These are phyloP conservation scores for Bicyclus anynana DNA, from an alignment of 1,140 invertebrate genomes.

Conservation along the genomic window DNA sequence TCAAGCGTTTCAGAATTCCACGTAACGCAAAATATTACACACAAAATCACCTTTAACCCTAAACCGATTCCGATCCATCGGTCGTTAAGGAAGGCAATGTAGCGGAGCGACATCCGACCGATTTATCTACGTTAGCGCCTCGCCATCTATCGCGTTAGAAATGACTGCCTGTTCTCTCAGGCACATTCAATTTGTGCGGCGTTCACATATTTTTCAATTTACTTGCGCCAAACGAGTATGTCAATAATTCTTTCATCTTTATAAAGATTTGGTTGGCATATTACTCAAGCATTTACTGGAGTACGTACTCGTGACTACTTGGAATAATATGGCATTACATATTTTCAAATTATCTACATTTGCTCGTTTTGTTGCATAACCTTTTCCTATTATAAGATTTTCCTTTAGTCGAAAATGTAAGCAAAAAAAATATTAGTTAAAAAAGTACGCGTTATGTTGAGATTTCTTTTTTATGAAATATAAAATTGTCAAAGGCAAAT, in stretches of 20 bases:
- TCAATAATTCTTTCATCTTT: slow-evolving; percentile 15
- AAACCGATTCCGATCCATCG: slow-evolving; percentile 54
- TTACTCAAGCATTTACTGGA: background rate
- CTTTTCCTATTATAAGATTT: too few species aligned
- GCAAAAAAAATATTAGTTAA: too few species aligned
- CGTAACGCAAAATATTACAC: slow-evolving; percentile 15
- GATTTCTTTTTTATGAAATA: too few species aligned
- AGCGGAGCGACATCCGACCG: slow-evolving; percentile 46
- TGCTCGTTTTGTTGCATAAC: too few species aligned
- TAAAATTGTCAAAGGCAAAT: too few species aligned
- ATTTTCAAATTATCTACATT: too few species aligned
- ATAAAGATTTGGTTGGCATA: slow-evolving; percentile 12
- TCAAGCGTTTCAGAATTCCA: background rate
- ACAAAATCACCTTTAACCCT: slow-evolving; percentile 61
- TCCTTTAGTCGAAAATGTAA: too few species aligned
- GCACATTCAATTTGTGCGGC: slow-evolving; percentile 51
- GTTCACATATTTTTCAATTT: slow-evolving; percentile 65
- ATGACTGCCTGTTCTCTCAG: slow-evolving; percentile 57
- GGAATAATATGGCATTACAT: too few species aligned
- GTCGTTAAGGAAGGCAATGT: slow-evolving; percentile 69
- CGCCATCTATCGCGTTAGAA: slow-evolving; percentile 61
- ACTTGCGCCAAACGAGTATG: slow-evolving; percentile 10
- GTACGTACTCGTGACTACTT: too few species aligned
- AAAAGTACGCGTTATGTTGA: too few species aligned
- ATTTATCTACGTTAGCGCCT: slow-evolving; percentile 64